Conservation (phyloP, 2,888 invertebrate species). For the Apocheima hispidaria region DNA sequence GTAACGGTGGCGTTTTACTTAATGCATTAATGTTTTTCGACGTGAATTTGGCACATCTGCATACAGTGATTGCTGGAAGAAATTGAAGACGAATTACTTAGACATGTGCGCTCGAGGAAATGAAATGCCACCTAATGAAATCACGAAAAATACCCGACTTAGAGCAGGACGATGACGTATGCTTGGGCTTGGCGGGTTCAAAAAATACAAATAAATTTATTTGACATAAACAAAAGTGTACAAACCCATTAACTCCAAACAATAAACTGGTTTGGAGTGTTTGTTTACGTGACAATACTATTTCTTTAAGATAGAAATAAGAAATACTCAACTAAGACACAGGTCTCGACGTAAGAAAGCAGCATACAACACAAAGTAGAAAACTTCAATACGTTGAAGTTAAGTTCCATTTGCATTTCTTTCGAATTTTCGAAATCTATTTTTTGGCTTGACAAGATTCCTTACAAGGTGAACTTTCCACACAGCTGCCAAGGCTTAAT, state of each 20-base stretch:
- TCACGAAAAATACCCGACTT: constrained; percentile 8
- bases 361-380: too few species aligned
- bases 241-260: too few species aligned
- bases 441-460: constrained; percentile 51
- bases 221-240: too few species aligned
- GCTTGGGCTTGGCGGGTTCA: constrained; percentile 10
- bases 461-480: constrained; percentile 61
- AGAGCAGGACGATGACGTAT: constrained; percentile 10
- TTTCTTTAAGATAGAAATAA: background rate
- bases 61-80: constrained; percentile 12
- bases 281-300: constrained; percentile 3
- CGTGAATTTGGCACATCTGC: constrained; percentile 11
- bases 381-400: background rate
- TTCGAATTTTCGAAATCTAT: constrained; percentile 18
- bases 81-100: constrained; percentile 8
- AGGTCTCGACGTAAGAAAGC: too few species aligned
- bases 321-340: background rate
- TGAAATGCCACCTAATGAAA: constrained; percentile 25
- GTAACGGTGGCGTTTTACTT: background rate
- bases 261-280: constrained; percentile 3
- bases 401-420: background rate
- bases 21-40: background rate
- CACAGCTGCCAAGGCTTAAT: constrained; percentile 31
- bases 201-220: too few species aligned
- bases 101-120: constrained; percentile 18